These are phyloP conservation scores for Lumbricus terrestris DNA, from an alignment of 2,888 invertebrate species.

Conservation along the genomic window DNA sequence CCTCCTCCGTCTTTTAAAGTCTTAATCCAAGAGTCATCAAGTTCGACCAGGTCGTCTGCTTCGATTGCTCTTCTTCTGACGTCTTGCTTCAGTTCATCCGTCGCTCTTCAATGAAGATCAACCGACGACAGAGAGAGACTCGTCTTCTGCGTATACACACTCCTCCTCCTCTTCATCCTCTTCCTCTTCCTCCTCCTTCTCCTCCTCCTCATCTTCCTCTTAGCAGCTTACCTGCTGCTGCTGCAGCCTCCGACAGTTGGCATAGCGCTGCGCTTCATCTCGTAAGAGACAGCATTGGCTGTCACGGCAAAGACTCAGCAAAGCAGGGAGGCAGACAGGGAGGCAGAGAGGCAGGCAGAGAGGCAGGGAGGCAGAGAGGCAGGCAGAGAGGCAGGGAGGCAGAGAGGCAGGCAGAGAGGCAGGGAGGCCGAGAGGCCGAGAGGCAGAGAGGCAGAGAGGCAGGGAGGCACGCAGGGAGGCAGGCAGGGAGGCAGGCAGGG, in stretches of 20 bases:
- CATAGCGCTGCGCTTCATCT: not conserved
- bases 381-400: no score
- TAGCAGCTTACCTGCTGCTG: not conserved
- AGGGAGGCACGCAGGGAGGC: no score
- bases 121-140: no score
- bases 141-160: no score
- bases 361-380: slow-evolving; percentile 14
- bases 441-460: no score
- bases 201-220: no score
- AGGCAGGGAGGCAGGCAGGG: not conserved
- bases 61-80: not conserved
- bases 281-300: not conserved
- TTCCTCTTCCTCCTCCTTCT: no score
- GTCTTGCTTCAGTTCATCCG: not conserved
- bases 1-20: not conserved
- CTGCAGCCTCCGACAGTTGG: not conserved
- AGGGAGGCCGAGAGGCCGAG: slow-evolving; percentile 10
- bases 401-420: slow-evolving; percentile 11
- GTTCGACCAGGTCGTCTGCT: not conserved
- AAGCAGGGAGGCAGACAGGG: no score
- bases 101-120: not conserved
- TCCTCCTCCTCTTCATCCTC: no score
- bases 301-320: not conserved
- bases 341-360: no score
- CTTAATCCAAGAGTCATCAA: not conserved